These are phyloP conservation scores for Perdix hodgsoniae DNA, from an alignment of 2,797 vertebrate species.

Conservation along the genomic window DNA sequence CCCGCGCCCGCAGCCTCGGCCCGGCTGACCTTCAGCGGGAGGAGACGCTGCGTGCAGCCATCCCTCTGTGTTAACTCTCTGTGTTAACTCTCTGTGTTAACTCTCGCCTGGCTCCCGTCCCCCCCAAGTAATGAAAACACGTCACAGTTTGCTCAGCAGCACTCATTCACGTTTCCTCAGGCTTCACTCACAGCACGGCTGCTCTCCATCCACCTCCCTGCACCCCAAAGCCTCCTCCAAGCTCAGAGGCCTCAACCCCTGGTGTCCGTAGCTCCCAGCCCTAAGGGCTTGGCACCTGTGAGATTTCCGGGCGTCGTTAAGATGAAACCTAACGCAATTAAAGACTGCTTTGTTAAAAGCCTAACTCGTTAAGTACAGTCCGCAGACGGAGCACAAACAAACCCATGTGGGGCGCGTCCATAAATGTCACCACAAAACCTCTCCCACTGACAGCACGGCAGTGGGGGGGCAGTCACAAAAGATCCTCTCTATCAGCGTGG, in stretches of 20 bases:
- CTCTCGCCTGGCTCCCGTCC: not conserved
- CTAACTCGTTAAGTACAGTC: not conserved
- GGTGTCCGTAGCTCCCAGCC: not conserved
- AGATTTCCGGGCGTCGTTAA: not conserved
- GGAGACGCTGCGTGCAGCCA: not conserved
- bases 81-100: too few species aligned
- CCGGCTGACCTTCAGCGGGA: not conserved
- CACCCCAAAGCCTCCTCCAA: not conserved
- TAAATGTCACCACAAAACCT: not conserved
- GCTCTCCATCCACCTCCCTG: not conserved
- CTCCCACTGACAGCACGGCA: not conserved
- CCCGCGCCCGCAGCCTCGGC: not conserved
- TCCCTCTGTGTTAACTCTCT: not conserved
- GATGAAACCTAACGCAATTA: not conserved
- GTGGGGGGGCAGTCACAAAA: not conserved
- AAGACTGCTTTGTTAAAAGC: not conserved
- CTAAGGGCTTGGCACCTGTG: not conserved
- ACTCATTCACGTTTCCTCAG: not conserved
- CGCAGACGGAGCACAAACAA: not conserved
- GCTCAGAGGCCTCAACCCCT: not conserved
- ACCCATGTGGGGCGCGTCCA: not conserved
- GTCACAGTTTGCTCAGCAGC: not conserved
- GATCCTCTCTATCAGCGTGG: not conserved
- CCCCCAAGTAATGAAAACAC: not conserved
- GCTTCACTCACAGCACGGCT: not conserved